These are phyloP conservation scores for Sebastes nivosus DNA, from an alignment of 2,797 vertebrate species.

Conservation along the genomic window DNA sequence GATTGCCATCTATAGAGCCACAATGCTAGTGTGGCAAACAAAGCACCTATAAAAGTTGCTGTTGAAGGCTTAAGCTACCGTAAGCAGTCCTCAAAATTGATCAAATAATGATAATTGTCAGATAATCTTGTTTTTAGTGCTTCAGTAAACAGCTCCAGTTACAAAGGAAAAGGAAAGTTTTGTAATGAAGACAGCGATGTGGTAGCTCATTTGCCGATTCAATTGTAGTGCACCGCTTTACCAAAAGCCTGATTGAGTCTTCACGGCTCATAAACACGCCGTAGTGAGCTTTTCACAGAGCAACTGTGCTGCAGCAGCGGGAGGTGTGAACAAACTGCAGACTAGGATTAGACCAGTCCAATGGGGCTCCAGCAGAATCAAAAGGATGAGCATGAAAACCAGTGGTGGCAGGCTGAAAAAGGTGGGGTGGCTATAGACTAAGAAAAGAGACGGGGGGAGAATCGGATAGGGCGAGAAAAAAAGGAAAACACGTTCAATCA, in stretches of 20 bases:
- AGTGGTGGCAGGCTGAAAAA: slow-evolving; percentile 24
- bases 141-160: background rate
- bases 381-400: slow-evolving; percentile 27
- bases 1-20: background rate
- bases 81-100: background rate
- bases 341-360: slow-evolving; percentile 23
- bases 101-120: background rate
- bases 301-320: slow-evolving; percentile 40
- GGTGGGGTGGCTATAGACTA: slow-evolving; percentile 4
- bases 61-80: background rate
- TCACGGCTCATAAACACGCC: slow-evolving; percentile 28
- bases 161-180: background rate
- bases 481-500: slow-evolving; percentile 16
- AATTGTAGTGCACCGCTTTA: background rate
- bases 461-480: slow-evolving; percentile 1
- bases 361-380: slow-evolving; percentile 6
- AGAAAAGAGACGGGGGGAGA: background rate
- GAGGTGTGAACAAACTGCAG: slow-evolving; percentile 51
- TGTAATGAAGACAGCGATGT: background rate
- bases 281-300: slow-evolving; percentile 39
- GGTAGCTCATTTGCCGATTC: background rate
- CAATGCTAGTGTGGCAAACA: background rate
- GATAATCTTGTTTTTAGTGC: background rate
- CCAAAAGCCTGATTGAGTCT: slow-evolving; percentile 46
- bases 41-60: background rate